These are phyloP conservation scores for Pachycephala philippinensis DNA, from an alignment of 2,113 vertebrate genomes.

Conservation along the genomic window DNA sequence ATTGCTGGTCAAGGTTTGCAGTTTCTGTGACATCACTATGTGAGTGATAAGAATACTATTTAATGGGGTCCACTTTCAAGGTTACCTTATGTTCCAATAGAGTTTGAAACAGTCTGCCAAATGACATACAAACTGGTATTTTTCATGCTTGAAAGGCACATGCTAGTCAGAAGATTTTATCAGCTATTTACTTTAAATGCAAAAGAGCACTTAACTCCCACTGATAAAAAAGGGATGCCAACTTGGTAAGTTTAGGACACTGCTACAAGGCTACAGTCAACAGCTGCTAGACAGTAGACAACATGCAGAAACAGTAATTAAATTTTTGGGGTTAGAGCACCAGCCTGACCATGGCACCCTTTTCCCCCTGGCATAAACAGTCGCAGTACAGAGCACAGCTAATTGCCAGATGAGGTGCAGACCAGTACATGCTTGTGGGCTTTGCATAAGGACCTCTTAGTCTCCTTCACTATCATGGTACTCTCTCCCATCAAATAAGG, in stretches of 20 bases:
- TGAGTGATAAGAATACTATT: neutral
- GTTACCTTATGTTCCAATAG: neutral
- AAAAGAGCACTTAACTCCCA: neutral
- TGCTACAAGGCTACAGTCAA: neutral
- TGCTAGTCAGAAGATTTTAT: constrained; percentile 13
- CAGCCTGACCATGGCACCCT: fast-evolving
- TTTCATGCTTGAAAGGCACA: constrained; percentile 2
- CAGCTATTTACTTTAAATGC: neutral
- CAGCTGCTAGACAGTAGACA: neutral
- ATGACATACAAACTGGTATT: neutral
- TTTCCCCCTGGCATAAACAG: fast-evolving
- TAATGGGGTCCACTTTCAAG: neutral
- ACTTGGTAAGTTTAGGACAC: neutral
- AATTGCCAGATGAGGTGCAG: neutral
- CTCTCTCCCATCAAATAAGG: neutral
- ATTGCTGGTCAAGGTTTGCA: neutral
- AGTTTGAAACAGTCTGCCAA: neutral
- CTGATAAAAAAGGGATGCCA: neutral
- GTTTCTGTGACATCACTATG: neutral
- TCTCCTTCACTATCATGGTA: neutral
- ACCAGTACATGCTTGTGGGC: neutral
- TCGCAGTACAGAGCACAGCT: neutral
- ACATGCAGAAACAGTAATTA: neutral
- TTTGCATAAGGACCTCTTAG: neutral
- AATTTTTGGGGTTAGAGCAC: neutral